phyloP scores from a whole-genome alignment of 2,888 invertebrate species.

The Smittia aterrima region DNA sequence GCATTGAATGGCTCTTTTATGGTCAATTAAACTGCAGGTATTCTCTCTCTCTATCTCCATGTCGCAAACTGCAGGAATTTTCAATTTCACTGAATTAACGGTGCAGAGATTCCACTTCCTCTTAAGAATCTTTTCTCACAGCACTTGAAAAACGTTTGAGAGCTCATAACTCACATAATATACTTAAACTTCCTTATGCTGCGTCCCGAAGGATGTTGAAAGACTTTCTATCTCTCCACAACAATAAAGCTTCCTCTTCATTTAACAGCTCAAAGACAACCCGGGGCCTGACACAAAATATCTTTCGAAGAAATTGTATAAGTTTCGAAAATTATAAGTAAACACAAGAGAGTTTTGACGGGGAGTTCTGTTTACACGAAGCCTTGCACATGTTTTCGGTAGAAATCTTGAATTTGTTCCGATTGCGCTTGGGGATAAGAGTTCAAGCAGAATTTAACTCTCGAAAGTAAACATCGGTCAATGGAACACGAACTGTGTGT shows the following conservation, averaged over 20 bases:
- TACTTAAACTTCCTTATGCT: not conserved
- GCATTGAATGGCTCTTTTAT: constrained; percentile 28
- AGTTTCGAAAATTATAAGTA: constrained; percentile 30
- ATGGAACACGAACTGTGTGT: not conserved
- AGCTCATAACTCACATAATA: constrained; percentile 4
- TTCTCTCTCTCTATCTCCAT: too few species aligned
- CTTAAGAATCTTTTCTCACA: constrained; percentile 1
- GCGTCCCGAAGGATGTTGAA: not conserved
- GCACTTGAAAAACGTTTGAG: not conserved
- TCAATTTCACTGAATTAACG: not conserved
- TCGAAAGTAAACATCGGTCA: constrained; percentile 21
- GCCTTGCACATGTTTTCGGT: constrained; percentile 30
- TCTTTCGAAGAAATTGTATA: constrained; percentile 22
- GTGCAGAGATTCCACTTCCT: constrained; percentile 8
- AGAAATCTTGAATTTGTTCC: constrained; percentile 2
- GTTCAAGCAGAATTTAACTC: constrained; percentile 6
- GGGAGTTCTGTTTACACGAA: constrained; percentile 29
- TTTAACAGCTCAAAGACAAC: too few species aligned
- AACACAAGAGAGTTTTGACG: constrained; percentile 7
- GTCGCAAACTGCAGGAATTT: constrained; percentile 1
- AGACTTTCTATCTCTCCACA: not conserved
- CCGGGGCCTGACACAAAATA: not conserved
- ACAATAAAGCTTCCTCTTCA: constrained; percentile 3
- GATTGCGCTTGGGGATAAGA: not conserved
- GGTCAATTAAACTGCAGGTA: constrained; percentile 39